Evolutionary conservation across 2,113 vertebrate species (phyloP), one percentile per base, ranked within the genome.

Genomic region (Alligator mississippiensis): DNA sequence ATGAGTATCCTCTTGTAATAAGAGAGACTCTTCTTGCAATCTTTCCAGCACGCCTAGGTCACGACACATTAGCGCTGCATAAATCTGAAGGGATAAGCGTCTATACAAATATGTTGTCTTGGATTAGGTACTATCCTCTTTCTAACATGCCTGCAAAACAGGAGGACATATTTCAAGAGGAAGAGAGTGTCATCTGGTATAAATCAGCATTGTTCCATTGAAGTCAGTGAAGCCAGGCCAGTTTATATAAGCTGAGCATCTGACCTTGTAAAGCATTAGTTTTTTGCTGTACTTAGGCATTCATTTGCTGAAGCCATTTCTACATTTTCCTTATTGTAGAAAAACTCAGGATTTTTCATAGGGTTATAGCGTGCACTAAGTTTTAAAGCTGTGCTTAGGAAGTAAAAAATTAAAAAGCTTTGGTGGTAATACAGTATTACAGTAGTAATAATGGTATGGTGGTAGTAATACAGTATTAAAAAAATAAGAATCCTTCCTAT

Each of bases 271-370:
- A 47, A 47, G 55, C 80, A 77, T 18, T 68, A 21, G 63, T 13
- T 16, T 72, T 80, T 79, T 77, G n/a, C 68, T 64, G 7, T 61
- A 64, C 61, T 22, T 0, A 4, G 88, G 11, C 61, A 14, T 82
- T 82, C 1, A 0, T 88, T 88, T 89, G 76, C 70, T 80, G 82
- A 59, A 62, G 68, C 30, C 30, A 38, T 74, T 74, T 22, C 19
- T 74, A 19, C 47, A 30, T 64, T 80, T 90, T 88, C 95, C 95
- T 96, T 97, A 85, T 96, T 96, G 96, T 95, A 96, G 87, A 89
- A 94, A 78, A 92, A 62, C 27, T 74, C 38, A 19, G 6, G 68
- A 38, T 61, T 80, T 38, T 62, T 77, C 27, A 54, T 80, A 30
- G 24, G 62, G 93, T 83, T 89, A 88, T 88, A 97, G 93, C 93